Evolutionary conservation across 2,113 vertebrate genomes (phyloP).

Genomic region (Pelecanoides urinatrix): DNA sequence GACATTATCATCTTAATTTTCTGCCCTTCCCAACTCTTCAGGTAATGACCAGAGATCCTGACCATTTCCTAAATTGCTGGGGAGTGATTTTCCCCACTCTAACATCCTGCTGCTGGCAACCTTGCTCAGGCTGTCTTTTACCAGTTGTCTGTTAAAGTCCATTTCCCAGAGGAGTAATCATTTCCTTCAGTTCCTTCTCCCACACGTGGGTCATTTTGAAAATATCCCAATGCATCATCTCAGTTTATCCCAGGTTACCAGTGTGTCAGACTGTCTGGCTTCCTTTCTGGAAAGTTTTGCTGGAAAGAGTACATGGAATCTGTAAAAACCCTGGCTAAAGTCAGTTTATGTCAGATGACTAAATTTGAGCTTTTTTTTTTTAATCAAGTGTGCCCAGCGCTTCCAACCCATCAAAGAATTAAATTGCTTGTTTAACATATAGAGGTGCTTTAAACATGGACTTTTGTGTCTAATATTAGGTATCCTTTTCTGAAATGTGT

Average conservation of each 20-base stretch:
- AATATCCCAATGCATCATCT: not conserved
- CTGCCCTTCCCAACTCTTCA: not conserved
- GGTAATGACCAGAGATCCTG: not conserved
- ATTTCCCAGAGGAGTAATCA: not conserved
- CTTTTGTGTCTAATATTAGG: not conserved
- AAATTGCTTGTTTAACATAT: not conserved
- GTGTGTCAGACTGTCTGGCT: not conserved
- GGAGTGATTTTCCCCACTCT: not conserved
- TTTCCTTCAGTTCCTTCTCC: not conserved
- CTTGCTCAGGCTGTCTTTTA: not conserved
- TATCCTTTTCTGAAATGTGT: not conserved
- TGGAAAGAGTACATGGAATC: not conserved
- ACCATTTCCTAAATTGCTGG: not conserved
- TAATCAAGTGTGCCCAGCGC: not conserved
- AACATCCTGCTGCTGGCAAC: not conserved
- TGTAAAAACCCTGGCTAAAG: not conserved
- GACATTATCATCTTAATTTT: not conserved
- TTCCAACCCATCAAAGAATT: not conserved
- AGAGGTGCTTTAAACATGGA: not conserved
- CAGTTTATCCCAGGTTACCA: not conserved
- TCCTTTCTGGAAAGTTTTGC: not conserved
- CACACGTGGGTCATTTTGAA: not conserved
- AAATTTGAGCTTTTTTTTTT: not conserved
- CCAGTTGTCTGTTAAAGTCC: not conserved
- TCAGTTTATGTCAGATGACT: not conserved